A percentile compares a stretch with the other conserved stretches of the same genome.
phyloP scores from a whole-genome alignment of 2,888 invertebrate species.

The Yponomeuta sedellus region DNA sequence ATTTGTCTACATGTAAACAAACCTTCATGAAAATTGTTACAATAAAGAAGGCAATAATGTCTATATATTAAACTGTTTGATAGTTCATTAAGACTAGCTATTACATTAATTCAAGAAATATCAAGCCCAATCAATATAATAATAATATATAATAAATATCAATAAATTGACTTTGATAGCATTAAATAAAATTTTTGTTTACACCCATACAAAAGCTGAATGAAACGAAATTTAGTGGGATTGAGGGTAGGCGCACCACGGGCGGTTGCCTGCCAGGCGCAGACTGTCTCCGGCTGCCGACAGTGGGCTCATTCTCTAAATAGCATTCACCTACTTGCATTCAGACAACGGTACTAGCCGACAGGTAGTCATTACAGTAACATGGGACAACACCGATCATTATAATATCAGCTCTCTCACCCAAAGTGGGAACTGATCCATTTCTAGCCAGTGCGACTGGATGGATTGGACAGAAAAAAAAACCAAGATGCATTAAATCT shows the following conservation, averaged over 20 bases:
- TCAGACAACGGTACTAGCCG: conserved; percentile 68
- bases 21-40: too few relatives aligned
- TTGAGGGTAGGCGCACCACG: neutral
- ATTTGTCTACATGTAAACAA: too few relatives aligned
- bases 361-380: conserved; percentile 37
- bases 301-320: conserved; percentile 63
- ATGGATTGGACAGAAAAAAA: conserved; percentile 66
- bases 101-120: too few relatives aligned
- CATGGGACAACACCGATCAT: conserved; percentile 64
- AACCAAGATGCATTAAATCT: conserved; percentile 60
- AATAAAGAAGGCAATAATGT: too few relatives aligned
- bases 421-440: conserved; percentile 79
- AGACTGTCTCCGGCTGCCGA: conserved; percentile 60
- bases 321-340: conserved; percentile 73
- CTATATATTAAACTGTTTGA: too few relatives aligned
- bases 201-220: too few relatives aligned
- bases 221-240: neutral
- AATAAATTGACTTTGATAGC: too few relatives aligned
- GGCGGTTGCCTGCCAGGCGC: conserved; percentile 21
- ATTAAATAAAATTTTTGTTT: too few relatives aligned
- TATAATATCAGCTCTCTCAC: conserved; percentile 76
- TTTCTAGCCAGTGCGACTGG: conserved; percentile 80
- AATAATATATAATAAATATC: too few relatives aligned
- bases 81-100: too few relatives aligned
- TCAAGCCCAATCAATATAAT: too few relatives aligned